These are phyloP conservation scores for Calameuta filiformis DNA, from an alignment of 2,888 invertebrate genomes.

Conservation along the genomic window DNA sequence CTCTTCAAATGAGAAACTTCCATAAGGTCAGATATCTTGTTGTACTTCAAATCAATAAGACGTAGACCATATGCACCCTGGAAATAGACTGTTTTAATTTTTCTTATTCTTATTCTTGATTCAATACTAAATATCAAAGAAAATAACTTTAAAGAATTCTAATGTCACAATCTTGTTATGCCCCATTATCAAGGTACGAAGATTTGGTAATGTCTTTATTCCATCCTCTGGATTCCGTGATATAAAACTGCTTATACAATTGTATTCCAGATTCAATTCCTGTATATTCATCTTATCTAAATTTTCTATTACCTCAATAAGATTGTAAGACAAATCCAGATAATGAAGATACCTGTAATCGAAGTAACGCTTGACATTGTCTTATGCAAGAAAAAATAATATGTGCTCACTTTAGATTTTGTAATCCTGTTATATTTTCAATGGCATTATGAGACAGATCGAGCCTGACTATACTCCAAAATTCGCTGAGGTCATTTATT, in stretches of 20 bases:
- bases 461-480: constrained; percentile 74
- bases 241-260: constrained; percentile 68
- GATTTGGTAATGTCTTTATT: constrained; percentile 68
- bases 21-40: constrained; percentile 58
- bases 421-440: constrained; percentile 69
- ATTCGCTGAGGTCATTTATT: constrained; percentile 69
- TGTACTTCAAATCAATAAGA: constrained; percentile 55
- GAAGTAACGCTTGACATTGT: neutral
- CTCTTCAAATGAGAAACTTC: constrained; percentile 59
- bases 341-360: constrained; percentile 69
- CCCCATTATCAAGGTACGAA: constrained; percentile 69
- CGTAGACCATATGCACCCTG: constrained; percentile 54
- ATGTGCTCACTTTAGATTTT: constrained; percentile 67
- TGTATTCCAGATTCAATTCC: constrained; percentile 71
- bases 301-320: constrained; percentile 70
- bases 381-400: neutral
- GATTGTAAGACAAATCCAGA: constrained; percentile 72
- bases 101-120: neutral
- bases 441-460: constrained; percentile 74
- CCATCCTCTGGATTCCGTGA: constrained; percentile 63
- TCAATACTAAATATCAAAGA: neutral
- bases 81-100: neutral
- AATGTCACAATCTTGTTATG: constrained; percentile 70
- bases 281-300: constrained; percentile 69
- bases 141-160: constrained; percentile 67